Base-by-base conservation (phyloP, 2,113 vertebrate genomes). In the Mola mola region DNA sequence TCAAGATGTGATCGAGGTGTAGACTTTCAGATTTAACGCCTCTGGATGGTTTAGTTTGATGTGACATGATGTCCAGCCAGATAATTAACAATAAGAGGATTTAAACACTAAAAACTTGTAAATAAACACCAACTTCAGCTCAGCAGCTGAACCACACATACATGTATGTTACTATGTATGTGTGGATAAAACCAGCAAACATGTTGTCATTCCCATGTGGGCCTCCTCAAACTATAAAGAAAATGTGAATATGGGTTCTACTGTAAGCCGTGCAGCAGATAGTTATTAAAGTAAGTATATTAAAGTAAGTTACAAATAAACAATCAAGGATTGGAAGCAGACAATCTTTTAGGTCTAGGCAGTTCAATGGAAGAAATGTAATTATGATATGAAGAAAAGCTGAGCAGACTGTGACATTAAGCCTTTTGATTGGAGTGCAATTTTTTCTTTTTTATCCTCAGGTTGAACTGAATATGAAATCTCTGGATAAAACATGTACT, bases 381-480 rank as follows among this genome's bases (percentile, higher is more conserved):
- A 42, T 47, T 31, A 51, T 16, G 21, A 42, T 7, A 52, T 28
- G 21, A 47, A 57, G 25, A 57, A 20, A 6, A 38, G 37, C 16
- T 61, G 20, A 64, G 13, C 7, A 21, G 29, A 38, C n/a, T n/a
- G 22, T 26, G 34, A 34, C 61, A 48, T 43, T 43, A 62, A 77
- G n/a, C 2, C 9, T 20, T n/a, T 5, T 48, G 19, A 65, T 58
- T 37, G 42, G 11, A 38, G 2, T 12, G 25, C 31, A 13, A 6
- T 26, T 29, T 29, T 25, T 17, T 49, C 15, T 29, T 9, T 7
- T 9, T n/a, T 7, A 29, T 29, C 28, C 9, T 2, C 6, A 2
- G 28, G 28, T 9, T 29, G 28, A 9, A 29, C 9, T 29, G 28
- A 29, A 29, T 29, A 29, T n/a, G n/a, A n/a, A n/a, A n/a, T n/a